phyloP scores from a whole-genome alignment of 2,797 vertebrate genomes.

The Cottoperca gobio region DNA sequence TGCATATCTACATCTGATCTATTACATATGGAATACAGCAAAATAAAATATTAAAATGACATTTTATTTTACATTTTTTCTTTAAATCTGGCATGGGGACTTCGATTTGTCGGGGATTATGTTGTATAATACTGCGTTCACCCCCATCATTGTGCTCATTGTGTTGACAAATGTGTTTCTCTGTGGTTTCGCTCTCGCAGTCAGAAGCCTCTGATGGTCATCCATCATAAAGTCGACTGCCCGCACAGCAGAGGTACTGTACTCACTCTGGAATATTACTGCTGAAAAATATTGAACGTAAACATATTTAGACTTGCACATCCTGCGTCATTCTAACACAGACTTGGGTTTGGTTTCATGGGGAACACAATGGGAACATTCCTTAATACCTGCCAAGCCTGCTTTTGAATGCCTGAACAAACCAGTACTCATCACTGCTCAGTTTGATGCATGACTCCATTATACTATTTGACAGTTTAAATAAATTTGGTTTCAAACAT shows the following conservation, averaged over 20 bases:
- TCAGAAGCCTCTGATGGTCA: constrained; percentile 84
- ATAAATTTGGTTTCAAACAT: background rate
- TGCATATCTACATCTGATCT: background rate
- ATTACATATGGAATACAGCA: background rate
- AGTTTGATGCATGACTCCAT: background rate
- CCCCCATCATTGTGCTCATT: constrained; percentile 49
- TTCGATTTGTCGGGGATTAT: background rate
- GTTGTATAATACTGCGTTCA: constrained; percentile 21
- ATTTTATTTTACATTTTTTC: constrained; percentile 3
- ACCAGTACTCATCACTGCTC: background rate
- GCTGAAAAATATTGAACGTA: background rate
- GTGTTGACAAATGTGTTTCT: constrained; percentile 48
- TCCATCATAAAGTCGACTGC: constrained; percentile 79
- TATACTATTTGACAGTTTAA: background rate
- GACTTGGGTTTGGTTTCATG: constrained; percentile 24
- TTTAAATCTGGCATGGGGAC: background rate
- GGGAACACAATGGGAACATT: constrained; percentile 32
- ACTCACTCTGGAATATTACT: constrained; percentile 4
- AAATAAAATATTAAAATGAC: background rate
- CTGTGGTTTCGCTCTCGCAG: constrained; percentile 67
- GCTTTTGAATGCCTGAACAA: background rate
- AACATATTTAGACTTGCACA: constrained; percentile 4
- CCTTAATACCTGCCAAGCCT: constrained; percentile 34
- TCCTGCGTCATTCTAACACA: background rate
- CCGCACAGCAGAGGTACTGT: constrained; percentile 78